phyloP scores from a whole-genome alignment of 1,140 invertebrate genomes.

The Procambarus clarkii region DNA sequence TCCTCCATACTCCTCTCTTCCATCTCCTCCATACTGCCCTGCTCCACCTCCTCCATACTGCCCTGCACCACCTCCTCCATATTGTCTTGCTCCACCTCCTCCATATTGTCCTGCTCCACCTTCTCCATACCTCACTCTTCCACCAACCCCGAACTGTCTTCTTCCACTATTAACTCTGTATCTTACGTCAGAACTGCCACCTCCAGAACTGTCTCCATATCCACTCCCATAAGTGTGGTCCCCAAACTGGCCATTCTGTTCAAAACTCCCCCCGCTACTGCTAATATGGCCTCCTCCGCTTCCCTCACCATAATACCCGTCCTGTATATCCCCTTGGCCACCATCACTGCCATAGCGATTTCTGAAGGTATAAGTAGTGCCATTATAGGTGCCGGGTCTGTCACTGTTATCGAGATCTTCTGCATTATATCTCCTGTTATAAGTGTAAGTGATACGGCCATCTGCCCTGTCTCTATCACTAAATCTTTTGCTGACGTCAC shows the following conservation, averaged over 20 bases:
- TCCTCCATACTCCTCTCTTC: no score
- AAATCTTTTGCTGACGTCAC: neutral
- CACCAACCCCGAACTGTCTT: no score
- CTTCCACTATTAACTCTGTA: no score
- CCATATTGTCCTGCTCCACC: no score
- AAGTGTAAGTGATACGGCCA: neutral
- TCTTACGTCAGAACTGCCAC: no score
- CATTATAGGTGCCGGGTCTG: neutral
- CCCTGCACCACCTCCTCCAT: neutral
- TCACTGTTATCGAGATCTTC: neutral
- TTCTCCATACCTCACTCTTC: no score
- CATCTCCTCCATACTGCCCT: neutral
- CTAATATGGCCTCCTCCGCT: neutral
- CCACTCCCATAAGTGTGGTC: neutral
- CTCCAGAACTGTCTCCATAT: neutral
- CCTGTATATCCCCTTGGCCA: neutral
- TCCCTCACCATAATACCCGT: neutral
- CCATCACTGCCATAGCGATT: neutral
- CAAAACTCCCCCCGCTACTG: neutral
- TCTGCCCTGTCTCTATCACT: neutral
- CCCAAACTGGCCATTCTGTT: neutral
- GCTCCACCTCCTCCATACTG: neutral
- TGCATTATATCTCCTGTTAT: neutral
- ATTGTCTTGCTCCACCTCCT: no score
- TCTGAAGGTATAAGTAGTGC: neutral